phyloP scores from a whole-genome alignment of 2,113 vertebrate genomes.

The Zingel zingel region DNA sequence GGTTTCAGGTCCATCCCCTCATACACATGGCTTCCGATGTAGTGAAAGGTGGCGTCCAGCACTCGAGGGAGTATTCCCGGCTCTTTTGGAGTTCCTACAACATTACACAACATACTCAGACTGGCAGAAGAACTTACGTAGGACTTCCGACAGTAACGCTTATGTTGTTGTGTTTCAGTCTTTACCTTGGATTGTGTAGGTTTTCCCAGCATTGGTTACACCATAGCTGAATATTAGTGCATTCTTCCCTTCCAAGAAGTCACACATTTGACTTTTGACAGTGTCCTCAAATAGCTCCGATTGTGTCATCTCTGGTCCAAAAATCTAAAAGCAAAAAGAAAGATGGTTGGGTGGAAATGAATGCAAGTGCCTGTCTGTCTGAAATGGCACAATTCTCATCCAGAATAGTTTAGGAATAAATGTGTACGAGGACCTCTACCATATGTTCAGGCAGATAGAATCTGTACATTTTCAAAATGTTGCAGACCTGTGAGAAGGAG shows the following conservation, averaged over 20 bases:
- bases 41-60: conserved; percentile 86
- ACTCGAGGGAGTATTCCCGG: conserved; percentile 89
- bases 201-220: conserved; percentile 93
- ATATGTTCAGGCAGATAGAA: not conserved
- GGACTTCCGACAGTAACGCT: not conserved
- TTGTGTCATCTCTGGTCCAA: conserved; percentile 87
- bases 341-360: not conserved
- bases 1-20: conserved; percentile 90
- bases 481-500: conserved; percentile 87
- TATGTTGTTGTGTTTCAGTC: not conserved
- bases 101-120: not conserved
- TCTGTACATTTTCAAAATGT: not conserved
- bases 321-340: conserved; percentile 82
- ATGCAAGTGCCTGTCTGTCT: not conserved
- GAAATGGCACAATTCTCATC: not conserved
- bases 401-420: not conserved
- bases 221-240: conserved; percentile 92
- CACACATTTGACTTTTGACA: conserved; percentile 82
- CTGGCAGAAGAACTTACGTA: too few species aligned
- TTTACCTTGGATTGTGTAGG: conserved; percentile 91
- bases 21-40: conserved; percentile 83
- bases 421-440: not conserved
- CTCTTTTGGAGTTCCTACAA: conserved; percentile 86
- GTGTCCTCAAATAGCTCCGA: conserved; percentile 88
- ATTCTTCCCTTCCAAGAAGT: conserved; percentile 87